Conservation (phyloP, 2,113 vertebrate species). For the Phoxinus phoxinus region DNA sequence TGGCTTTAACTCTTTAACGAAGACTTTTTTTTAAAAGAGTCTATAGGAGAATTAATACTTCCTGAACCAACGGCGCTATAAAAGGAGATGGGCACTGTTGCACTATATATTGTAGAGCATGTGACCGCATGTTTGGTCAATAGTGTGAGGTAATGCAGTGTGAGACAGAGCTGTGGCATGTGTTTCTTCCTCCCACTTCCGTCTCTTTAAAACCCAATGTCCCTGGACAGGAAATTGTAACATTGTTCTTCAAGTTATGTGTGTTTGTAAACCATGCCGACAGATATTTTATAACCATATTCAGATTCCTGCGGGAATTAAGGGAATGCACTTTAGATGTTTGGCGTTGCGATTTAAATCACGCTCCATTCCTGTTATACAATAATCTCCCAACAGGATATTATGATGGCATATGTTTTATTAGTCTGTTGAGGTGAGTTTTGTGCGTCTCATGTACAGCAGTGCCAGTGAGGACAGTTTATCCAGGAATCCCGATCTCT, state of each 20-base stretch:
- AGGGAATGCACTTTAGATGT: neutral
- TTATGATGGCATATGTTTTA: constrained; percentile 4
- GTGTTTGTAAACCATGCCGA: neutral
- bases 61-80: too few species aligned
- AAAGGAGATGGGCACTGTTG: too few species aligned
- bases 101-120: neutral
- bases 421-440: neutral
- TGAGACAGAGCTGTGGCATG: constrained; percentile 31
- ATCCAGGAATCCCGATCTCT: constrained; percentile 29
- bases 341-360: neutral
- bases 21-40: too few species aligned
- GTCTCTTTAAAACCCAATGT: neutral
- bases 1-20: too few species aligned
- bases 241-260: neutral
- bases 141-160: constrained; percentile 26
- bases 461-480: constrained; percentile 14
- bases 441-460: neutral
- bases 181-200: constrained; percentile 43
- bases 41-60: too few species aligned
- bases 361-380: neutral
- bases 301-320: constrained; percentile 14
- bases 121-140: neutral
- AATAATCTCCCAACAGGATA: neutral
- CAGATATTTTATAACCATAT: neutral
- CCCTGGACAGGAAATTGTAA: constrained; percentile 26